Evolutionary conservation across 2,797 vertebrate genomes (phyloP).

Genomic region (Zenarchopterus dispar): DNA sequence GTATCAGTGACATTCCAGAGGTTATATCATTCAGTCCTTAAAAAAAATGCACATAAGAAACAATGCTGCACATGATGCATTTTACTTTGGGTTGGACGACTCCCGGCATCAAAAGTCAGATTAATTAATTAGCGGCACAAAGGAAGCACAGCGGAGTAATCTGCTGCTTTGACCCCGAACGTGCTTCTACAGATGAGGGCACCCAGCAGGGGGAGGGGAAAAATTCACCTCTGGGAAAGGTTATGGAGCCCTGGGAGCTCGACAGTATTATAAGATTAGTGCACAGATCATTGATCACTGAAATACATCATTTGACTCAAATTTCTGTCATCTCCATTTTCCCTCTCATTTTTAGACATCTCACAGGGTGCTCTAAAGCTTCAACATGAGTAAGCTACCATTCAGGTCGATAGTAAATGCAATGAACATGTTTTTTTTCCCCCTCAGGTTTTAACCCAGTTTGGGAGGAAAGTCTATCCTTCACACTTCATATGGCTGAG

Average conservation of each 20-base stretch:
- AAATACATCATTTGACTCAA: constrained; percentile 32
- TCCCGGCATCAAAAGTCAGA: constrained; percentile 33
- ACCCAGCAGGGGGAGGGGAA: constrained; percentile 6
- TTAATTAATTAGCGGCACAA: constrained; percentile 42
- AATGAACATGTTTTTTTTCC: constrained; percentile 6
- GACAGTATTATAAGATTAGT: constrained; percentile 41
- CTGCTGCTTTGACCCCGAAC: constrained; percentile 31
- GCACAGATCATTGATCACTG: constrained; percentile 35
- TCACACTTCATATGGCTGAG: constrained; percentile 97
- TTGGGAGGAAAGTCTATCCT: constrained; percentile 97
- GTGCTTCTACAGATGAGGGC: constrained; percentile 33
- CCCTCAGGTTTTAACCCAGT: constrained; percentile 95
- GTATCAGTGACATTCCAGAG: background rate
- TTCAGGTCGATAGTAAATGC: background rate
- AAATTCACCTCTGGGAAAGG: constrained; percentile 47
- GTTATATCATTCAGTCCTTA: too few relatives aligned
- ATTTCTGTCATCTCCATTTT: constrained; percentile 6
- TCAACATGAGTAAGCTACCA: background rate
- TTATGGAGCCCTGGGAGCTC: constrained; percentile 38
- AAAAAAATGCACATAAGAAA: too few relatives aligned
- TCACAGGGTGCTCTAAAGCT: background rate
- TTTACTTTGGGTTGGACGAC: constrained; percentile 4
- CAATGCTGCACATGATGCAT: background rate
- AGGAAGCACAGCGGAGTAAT: constrained; percentile 32
- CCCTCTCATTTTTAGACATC: constrained; percentile 1